These are phyloP conservation scores for Papilio polyxenes DNA, from an alignment of 1,140 invertebrate genomes.

Conservation along the genomic window DNA sequence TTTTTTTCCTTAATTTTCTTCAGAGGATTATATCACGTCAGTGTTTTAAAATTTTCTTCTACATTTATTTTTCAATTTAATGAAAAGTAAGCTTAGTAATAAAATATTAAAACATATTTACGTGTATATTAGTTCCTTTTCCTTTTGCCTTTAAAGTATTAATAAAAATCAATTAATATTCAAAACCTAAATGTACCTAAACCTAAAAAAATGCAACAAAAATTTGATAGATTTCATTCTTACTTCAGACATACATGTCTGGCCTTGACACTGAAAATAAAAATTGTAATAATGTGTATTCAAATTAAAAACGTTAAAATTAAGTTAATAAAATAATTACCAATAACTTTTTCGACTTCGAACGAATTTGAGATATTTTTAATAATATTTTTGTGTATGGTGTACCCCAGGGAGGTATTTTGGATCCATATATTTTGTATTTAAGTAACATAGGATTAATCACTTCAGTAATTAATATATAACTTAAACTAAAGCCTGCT, in stretches of 20 bases:
- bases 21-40: too few relatives aligned
- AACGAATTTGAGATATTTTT: background rate
- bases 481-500: too few relatives aligned
- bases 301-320: background rate
- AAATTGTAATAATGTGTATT: background rate
- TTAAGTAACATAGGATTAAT: background rate
- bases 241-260: constrained; percentile 15
- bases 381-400: background rate
- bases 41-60: background rate
- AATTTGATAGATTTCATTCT: background rate
- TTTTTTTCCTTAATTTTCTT: too few relatives aligned
- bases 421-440: background rate
- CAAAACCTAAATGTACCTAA: background rate
- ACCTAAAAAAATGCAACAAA: background rate
- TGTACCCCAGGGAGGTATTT: background rate
- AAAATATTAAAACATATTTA: background rate
- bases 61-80: background rate
- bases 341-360: background rate
- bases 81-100: background rate
- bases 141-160: background rate
- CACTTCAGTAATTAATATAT: background rate
- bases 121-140: background rate
- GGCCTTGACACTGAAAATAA: background rate
- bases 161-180: background rate
- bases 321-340: background rate